Percentiles rank a stretch among this genome's conserved stretches.
Conservation (phyloP, 2,888 invertebrate species). For the Platycheirus albimanus region DNA sequence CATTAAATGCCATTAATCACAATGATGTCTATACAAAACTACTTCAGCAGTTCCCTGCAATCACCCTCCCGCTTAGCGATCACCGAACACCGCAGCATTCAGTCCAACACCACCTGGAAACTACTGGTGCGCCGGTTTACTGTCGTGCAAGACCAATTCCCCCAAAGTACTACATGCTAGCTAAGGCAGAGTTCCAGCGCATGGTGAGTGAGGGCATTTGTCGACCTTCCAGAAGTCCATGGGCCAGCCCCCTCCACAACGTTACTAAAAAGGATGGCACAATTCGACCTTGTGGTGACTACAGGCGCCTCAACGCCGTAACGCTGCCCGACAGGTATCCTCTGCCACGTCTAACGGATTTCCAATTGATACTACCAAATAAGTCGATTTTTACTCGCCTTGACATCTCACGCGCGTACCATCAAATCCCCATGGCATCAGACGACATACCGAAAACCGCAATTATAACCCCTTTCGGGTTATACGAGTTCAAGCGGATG, state of each 20-base stretch:
- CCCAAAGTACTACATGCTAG: constrained; percentile 16
- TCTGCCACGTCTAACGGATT: constrained; percentile 16
- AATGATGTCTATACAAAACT: neutral
- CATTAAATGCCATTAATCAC: neutral
- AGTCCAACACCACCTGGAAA: neutral
- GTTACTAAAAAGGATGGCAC: constrained; percentile 4
- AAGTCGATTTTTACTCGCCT: constrained; percentile 12
- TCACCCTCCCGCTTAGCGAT: neutral
- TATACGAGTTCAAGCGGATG: constrained; percentile 8
- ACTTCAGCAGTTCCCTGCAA: neutral
- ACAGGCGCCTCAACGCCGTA: constrained; percentile 1
- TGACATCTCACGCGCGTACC: constrained; percentile 2
- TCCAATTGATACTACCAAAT: neutral
- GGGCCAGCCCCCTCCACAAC: constrained; percentile 2
- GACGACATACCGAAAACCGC: constrained; percentile 16
- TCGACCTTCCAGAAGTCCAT: constrained; percentile 3
- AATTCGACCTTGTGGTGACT: constrained; percentile 11
- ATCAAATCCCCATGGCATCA: constrained; percentile 19
- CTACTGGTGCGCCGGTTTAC: constrained; percentile 9
- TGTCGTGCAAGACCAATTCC: constrained; percentile 20
- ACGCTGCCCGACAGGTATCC: constrained; percentile 17
- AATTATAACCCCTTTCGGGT: constrained; percentile 4
- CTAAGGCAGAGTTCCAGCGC: constrained; percentile 24
- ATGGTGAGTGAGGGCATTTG: constrained; percentile 29
- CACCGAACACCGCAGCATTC: neutral